Evolutionary conservation across 1,140 invertebrate genomes (phyloP), one percentile per base, ranked within the genome.

Genomic region (Sinella curviseta): DNA sequence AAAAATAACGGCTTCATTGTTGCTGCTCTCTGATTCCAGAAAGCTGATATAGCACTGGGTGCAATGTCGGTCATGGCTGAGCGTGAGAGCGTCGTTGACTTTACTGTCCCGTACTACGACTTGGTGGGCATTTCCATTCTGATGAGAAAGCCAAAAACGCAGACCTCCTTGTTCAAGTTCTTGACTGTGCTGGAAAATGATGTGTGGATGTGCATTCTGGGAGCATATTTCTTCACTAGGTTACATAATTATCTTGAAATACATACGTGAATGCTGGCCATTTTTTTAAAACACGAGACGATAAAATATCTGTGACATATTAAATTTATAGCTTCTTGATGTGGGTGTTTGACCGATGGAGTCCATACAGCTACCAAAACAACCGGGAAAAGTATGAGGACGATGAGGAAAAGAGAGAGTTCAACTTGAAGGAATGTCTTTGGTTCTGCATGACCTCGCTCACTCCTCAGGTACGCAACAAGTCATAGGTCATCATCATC

Each of bases 381-480:
- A 98, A 98, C 84, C 89, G 92, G 20, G 93, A 96, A 74, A 96
- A 96, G 84, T 97, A 97, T 85, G 94, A 94, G 86, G 92, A 97
- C 82, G 96, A 97, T 81, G 94, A 96, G 77, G 97, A 98, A 86
- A 97, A 98, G 85, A 88, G 97, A 20, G 94, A 97, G 84, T 99
- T 99, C 84, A 97, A 93, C 28, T 87, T 99, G 1, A 98, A 98
- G 85, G 97, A 99, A 87, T 97, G 96, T 85, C 89, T 99, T 0
- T 99, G 97, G 97, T 99, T 99, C 86, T 99, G 97, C 85, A 98
- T 99, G 96, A 99, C 97, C 28, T 98, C 96, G 0, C 86, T 99
- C 8, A 99, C 97, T 0, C 97, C 97, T 0, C 97, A 98, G 89
- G 91, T 88, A 82, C 24, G 26, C n/a, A 24, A 30, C 24, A 54